phyloP scores from a whole-genome alignment of 2,113 vertebrate species.

The Pangasianodon gigas region DNA sequence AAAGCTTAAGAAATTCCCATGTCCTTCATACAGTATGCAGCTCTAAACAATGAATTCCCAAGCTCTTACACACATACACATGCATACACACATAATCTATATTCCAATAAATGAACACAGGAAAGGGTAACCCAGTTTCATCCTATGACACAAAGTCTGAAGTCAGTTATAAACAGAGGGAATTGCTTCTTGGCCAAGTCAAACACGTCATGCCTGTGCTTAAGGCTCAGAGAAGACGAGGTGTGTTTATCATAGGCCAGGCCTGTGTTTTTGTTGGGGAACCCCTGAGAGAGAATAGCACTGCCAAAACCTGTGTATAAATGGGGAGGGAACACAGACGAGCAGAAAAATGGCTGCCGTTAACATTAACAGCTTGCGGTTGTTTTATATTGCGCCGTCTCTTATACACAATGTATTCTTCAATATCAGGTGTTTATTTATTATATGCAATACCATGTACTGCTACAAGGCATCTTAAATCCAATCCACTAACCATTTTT shows the following conservation, averaged over 20 bases:
- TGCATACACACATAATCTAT: not conserved
- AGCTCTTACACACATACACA: not conserved
- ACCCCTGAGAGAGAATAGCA: not conserved
- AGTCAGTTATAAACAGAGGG: not conserved
- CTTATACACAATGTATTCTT: not conserved
- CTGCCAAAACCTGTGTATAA: slow-evolving; percentile 11
- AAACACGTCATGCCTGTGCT: not conserved
- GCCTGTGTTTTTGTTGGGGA: not conserved
- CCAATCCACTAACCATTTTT: not conserved
- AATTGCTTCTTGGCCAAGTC: not conserved
- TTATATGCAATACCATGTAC: not conserved
- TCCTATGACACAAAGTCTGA: not conserved
- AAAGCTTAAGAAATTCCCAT: not conserved
- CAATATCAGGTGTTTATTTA: not conserved
- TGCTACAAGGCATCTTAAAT: not conserved
- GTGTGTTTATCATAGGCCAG: not conserved
- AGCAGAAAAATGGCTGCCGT: not conserved
- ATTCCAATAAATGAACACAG: not conserved
- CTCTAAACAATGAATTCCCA: not conserved
- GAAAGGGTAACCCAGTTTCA: not conserved
- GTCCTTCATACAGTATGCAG: not conserved
- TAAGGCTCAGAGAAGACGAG: not conserved
- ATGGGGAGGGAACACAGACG: not conserved
- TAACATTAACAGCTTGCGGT: not conserved
- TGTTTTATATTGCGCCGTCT: not conserved